Conservation (phyloP, 2,888 invertebrate genomes). For the Mythimna ferrago region DNA sequence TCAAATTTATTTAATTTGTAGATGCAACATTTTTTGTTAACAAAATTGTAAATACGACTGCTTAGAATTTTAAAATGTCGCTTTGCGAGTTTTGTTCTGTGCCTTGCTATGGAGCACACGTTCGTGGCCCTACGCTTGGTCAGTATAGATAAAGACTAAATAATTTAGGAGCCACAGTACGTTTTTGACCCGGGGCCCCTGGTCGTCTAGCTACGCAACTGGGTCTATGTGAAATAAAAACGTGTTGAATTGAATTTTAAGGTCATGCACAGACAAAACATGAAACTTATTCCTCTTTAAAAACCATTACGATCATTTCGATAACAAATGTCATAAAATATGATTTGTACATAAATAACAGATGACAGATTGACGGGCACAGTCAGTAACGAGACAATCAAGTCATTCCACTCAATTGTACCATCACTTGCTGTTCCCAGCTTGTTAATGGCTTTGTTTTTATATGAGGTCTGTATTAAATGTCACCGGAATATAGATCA, state of each 20-base stretch:
- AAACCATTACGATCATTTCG: neutral
- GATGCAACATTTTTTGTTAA: too few relatives aligned
- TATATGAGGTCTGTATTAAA: neutral
- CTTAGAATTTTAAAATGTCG: too few relatives aligned
- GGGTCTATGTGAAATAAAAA: too few relatives aligned
- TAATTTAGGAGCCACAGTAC: too few relatives aligned
- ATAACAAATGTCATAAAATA: constrained; percentile 28
- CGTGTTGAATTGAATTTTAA: neutral
- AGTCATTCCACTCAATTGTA: constrained; percentile 43
- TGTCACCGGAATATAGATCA: neutral
- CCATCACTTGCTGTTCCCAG: neutral
- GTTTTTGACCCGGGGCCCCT: too few relatives aligned
- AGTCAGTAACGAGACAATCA: constrained; percentile 24
- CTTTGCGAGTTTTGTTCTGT: too few relatives aligned
- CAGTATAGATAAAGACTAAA: too few relatives aligned
- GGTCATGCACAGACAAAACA: neutral
- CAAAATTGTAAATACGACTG: too few relatives aligned
- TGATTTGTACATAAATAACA: neutral
- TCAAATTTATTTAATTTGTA: too few relatives aligned
- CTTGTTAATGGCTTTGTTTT: constrained; percentile 16
- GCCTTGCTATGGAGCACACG: too few relatives aligned
- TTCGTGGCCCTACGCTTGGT: too few relatives aligned
- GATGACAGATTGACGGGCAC: constrained; percentile 38
- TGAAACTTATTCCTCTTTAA: constrained; percentile 8
- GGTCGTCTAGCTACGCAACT: too few relatives aligned